phyloP scores from a whole-genome alignment of 2,888 invertebrate genomes.

The Hydriomena furcata region DNA sequence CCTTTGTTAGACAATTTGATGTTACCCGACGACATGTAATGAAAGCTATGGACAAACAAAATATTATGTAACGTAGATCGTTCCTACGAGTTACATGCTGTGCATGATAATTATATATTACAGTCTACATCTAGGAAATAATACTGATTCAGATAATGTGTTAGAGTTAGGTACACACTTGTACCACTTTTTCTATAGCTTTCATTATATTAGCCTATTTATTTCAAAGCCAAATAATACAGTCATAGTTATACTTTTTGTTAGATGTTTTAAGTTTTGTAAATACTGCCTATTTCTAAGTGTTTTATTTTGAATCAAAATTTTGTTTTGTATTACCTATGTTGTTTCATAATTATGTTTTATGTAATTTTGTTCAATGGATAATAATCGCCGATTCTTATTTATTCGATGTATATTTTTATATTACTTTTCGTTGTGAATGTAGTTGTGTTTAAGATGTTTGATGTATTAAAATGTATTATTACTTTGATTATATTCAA shows the following conservation, averaged over 20 bases:
- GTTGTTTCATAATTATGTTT: slow-evolving; percentile 72
- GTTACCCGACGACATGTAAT: slow-evolving; percentile 82
- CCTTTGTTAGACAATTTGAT: slow-evolving; percentile 68
- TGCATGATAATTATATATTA: slow-evolving; percentile 13
- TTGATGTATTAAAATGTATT: slow-evolving; percentile 53
- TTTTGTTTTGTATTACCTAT: slow-evolving; percentile 69
- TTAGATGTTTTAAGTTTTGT: slow-evolving; percentile 75
- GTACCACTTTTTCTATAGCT: slow-evolving; percentile 63
- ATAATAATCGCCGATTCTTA: slow-evolving; percentile 64
- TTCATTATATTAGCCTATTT: slow-evolving; percentile 81
- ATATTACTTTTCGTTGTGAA: slow-evolving; percentile 65
- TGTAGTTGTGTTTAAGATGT: slow-evolving; percentile 60
- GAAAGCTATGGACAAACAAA: slow-evolving; percentile 73
- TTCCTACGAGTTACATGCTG: slow-evolving; percentile 30
- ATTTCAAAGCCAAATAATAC: slow-evolving; percentile 83
- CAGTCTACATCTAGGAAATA: not conserved
- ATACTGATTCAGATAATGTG: not conserved
- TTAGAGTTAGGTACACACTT: no score
- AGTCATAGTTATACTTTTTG: slow-evolving; percentile 79
- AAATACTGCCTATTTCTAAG: slow-evolving; percentile 72
- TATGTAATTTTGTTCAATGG: slow-evolving; percentile 67
- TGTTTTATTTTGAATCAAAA: slow-evolving; percentile 71
- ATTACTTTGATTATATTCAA: slow-evolving; percentile 42
- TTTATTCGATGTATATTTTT: slow-evolving; percentile 78
- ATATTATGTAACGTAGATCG: slow-evolving; percentile 29